These are phyloP conservation scores for Drosophila pseudotalamancana DNA, from an alignment of 2,888 invertebrate species.

Conservation along the genomic window DNA sequence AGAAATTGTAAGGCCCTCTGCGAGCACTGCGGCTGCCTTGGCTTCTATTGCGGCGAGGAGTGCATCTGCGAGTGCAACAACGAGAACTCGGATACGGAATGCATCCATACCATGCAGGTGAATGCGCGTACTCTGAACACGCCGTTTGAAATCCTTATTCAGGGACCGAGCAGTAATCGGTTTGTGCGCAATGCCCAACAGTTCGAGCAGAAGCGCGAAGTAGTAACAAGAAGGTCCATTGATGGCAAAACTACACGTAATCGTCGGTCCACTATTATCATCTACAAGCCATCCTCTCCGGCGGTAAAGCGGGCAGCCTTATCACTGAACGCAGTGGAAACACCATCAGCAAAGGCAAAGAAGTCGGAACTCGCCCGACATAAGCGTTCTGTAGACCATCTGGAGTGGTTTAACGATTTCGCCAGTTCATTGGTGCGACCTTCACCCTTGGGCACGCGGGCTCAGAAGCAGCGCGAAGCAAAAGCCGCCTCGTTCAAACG, in stretches of 20 bases:
- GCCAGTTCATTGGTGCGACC: conserved; percentile 76
- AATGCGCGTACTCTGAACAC: conserved; percentile 74
- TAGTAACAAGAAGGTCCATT: conserved; percentile 18
- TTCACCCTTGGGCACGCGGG: conserved; percentile 69
- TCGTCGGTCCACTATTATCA: conserved; percentile 81
- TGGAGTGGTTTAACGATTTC: conserved; percentile 82
- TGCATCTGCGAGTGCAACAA: conserved; percentile 84
- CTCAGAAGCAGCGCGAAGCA: conserved; percentile 36
- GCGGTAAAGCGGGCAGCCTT: conserved; percentile 11
- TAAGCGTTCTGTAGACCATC: conserved; percentile 73
- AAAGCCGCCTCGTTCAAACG: conserved; percentile 33
- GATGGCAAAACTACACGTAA: conserved; percentile 46
- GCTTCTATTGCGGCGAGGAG: conserved; percentile 84
- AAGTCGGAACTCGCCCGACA: conserved; percentile 42
- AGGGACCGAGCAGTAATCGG: conserved; percentile 81
- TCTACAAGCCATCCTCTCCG: conserved; percentile 74
- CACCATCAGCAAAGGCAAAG: conserved; percentile 11
- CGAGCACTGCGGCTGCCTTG: conserved; percentile 82
- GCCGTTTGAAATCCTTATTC: conserved; percentile 83
- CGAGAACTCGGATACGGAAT: conserved; percentile 80
- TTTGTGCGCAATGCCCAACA: conserved; percentile 82
- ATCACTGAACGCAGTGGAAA: conserved; percentile 43
- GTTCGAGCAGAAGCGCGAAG: conserved; percentile 74
- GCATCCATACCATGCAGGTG: conserved; percentile 80
- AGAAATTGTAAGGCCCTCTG: conserved; percentile 82